phyloP scores from a whole-genome alignment of 2,797 vertebrate genomes.

The Scomberomorus guttatus region DNA sequence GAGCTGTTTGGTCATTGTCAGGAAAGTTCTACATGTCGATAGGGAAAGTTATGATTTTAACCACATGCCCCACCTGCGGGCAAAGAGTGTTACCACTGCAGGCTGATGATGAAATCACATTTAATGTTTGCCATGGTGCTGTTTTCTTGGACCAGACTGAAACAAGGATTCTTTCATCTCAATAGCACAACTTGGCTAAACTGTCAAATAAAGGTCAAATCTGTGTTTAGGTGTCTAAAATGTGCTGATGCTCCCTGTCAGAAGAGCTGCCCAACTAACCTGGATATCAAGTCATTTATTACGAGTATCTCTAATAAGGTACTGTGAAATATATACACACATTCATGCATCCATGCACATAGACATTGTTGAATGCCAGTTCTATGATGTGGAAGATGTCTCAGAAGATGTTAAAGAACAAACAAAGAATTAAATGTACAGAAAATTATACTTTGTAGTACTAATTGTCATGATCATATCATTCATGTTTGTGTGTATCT shows the following conservation, averaged over 20 bases:
- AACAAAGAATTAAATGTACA: neutral
- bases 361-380: neutral
- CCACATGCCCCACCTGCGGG: neutral
- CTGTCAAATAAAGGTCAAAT: constrained; percentile 15
- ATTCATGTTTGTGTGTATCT: neutral
- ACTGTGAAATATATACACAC: constrained; percentile 41
- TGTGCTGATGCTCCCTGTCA: constrained; percentile 97
- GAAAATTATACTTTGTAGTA: neutral
- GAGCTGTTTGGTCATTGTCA: no score
- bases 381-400: neutral
- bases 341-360: neutral
- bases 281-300: constrained; percentile 96
- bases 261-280: constrained; percentile 96
- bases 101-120: neutral
- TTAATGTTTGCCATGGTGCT: no score
- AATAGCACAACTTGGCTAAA: neutral
- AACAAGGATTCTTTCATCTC: neutral
- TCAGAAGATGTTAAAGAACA: neutral
- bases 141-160: neutral
- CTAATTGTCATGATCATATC: neutral
- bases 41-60: no score
- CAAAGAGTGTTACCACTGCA: no score
- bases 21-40: no score
- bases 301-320: constrained; percentile 97
- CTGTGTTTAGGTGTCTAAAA: constrained; percentile 90